Conservation (phyloP, 2,797 vertebrate genomes). For the Ctenosaura bakeri region DNA sequence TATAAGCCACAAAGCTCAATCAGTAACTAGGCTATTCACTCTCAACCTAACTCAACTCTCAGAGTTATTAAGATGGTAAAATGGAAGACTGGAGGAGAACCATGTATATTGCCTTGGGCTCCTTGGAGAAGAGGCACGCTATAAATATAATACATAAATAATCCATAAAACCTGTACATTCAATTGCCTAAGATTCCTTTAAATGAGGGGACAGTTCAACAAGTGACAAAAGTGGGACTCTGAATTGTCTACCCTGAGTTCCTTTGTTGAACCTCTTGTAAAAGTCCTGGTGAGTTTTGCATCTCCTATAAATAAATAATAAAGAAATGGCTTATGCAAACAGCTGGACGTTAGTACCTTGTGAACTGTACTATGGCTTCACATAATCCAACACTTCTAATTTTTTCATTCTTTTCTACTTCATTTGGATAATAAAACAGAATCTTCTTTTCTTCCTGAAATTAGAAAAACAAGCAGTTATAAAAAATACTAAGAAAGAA, state of each 20-base stretch:
- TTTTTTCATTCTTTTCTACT: constrained; percentile 98
- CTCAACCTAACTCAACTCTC: background rate
- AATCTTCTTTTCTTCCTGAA: constrained; percentile 98
- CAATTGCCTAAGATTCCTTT: background rate
- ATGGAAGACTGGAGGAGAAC: background rate
- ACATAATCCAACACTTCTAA: constrained; percentile 97
- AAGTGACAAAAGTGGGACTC: background rate
- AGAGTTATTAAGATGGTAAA: background rate
- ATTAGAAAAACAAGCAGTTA: constrained; percentile 47
- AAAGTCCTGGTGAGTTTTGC: background rate
- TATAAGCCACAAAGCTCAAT: background rate
- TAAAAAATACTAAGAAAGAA: background rate
- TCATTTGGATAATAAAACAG: constrained; percentile 98
- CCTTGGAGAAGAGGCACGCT: background rate
- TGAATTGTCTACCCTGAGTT: too few species aligned
- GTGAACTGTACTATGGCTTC: constrained; percentile 99
- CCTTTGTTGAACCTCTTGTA: too few species aligned
- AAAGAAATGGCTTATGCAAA: background rate
- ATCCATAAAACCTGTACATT: background rate
- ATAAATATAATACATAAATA: background rate
- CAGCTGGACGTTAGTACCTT: constrained; percentile 81
- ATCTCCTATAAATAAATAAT: background rate
- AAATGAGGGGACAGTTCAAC: background rate
- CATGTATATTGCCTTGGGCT: background rate
- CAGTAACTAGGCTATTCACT: background rate